phyloP scores from a whole-genome alignment of 1,140 invertebrate genomes.

The Homalodisca vitripennis region DNA sequence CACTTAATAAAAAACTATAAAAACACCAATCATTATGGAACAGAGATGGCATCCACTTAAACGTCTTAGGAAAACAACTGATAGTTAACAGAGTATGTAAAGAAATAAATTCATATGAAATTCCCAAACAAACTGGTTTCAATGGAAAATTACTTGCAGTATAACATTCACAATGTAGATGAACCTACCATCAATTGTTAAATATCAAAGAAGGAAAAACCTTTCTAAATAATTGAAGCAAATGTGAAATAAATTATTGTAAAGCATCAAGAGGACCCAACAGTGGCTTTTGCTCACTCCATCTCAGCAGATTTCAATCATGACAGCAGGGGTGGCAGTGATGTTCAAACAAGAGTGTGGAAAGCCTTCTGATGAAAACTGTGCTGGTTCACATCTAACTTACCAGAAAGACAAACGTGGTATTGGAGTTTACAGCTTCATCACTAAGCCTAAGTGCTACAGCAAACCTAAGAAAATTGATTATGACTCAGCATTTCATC shows the following conservation, averaged over 20 bases:
- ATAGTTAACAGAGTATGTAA: not conserved
- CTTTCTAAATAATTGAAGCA: not conserved
- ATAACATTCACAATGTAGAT: not conserved
- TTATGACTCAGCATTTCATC: not conserved
- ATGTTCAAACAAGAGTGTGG: not conserved
- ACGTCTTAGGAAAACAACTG: not conserved
- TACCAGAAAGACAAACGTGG: not conserved
- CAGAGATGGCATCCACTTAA: not conserved
- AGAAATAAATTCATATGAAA: not conserved
- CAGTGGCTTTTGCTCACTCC: conserved; percentile 5
- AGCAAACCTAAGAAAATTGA: not conserved
- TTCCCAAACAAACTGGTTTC: not conserved
- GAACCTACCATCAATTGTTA: not conserved
- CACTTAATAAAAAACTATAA: too few relatives aligned
- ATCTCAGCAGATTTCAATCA: conserved; percentile 6
- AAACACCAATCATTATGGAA: too few relatives aligned
- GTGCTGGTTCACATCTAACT: not conserved
- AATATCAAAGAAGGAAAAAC: not conserved
- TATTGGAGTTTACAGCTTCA: not conserved
- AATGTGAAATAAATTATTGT: not conserved
- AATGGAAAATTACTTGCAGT: too few relatives aligned
- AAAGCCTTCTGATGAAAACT: not conserved
- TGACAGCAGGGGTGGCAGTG: not conserved
- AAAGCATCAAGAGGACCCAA: not conserved
- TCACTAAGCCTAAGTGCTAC: not conserved